Evolutionary conservation across 2,888 invertebrate species (phyloP), one percentile per base, ranked within the genome.

Genomic region (Ochropacha duplaris): DNA sequence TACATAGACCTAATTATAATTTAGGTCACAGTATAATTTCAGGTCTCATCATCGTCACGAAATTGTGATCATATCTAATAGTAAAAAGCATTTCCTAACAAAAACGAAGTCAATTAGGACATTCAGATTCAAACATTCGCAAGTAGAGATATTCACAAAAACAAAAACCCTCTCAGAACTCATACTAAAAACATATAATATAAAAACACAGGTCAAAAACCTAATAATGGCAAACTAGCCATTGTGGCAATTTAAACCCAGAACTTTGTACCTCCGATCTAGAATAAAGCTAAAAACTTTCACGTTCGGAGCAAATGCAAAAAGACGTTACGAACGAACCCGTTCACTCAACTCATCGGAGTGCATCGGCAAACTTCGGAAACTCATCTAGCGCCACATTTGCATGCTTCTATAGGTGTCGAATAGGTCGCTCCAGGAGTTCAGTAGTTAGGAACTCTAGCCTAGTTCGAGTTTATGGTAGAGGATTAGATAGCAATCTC

Each of bases 391-490:
- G 8, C n/a, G 12, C 55, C 34, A 50, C 54, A 71, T 72, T 71
- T 69, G 56, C 74, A 72, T 72, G 66, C 64, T 72, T 63, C 64
- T 61, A 73, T 73, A 68, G 68, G 60, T 56, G 39, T 57, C 56
- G 39, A 57, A 56, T 60, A 28, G 11, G 50, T 28, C 57, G 54
- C 62, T 66, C 59, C 59, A 5, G 6, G n/a, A 55, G 62, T 60
- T 55, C 54, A 56, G 58, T 59, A 62, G 36, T 36, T 36, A 36
- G n/a, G 61, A 57, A 60, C 61, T 68, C 54, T 52, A 60, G 63
- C 60, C 56, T 57, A 64, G 58, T 64, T 64, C 54, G 57, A 58
- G 44, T 44, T 19, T 4, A 19, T 1, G 44, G 9, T 19, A 36
- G 44, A 16, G 16, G 14, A 39, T 39, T 39, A 16, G 39, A 2